A percentile compares a stretch with the other conserved stretches of the same genome.
Evolutionary conservation across 2,888 invertebrate genomes (phyloP).

Genomic region (Halictus quadricinctus): DNA sequence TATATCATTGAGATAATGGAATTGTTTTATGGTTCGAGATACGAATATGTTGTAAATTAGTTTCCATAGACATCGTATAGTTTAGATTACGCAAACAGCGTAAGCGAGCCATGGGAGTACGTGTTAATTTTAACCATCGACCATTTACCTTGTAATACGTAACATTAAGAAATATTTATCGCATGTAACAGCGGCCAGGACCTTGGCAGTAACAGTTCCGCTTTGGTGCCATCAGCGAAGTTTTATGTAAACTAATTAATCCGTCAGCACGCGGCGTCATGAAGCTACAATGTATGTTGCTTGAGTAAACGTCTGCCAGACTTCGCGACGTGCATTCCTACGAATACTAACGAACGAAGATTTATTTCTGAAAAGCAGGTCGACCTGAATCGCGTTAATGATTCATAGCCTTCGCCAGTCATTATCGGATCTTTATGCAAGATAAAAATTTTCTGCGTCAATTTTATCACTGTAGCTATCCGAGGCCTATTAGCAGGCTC

Average conservation of each 20-base stretch:
- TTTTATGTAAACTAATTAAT: constrained; percentile 65
- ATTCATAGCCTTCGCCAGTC: not conserved
- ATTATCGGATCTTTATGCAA: not conserved
- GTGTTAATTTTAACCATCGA: not conserved
- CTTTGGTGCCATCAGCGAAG: constrained; percentile 53
- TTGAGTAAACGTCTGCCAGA: constrained; percentile 31
- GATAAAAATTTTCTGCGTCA: not conserved
- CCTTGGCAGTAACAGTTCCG: constrained; percentile 57
- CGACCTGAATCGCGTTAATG: not conserved
- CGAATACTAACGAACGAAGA: constrained; percentile 18
- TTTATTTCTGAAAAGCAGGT: constrained; percentile 9
- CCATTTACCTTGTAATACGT: constrained; percentile 5
- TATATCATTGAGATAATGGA: not conserved
- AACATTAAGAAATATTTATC: constrained; percentile 43
- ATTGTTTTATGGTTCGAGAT: not conserved
- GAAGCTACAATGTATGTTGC: constrained; percentile 31
- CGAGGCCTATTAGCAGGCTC: not conserved
- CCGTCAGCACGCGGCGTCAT: constrained; percentile 37
- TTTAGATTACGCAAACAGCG: not conserved
- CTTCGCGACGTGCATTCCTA: constrained; percentile 27
- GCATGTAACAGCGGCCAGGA: constrained; percentile 27
- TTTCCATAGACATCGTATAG: not conserved
- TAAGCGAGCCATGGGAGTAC: not conserved
- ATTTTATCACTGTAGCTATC: not conserved
- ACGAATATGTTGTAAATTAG: not conserved